Base-by-base conservation (phyloP, 2,113 vertebrate species). In the Deroptyus accipitrinus region DNA sequence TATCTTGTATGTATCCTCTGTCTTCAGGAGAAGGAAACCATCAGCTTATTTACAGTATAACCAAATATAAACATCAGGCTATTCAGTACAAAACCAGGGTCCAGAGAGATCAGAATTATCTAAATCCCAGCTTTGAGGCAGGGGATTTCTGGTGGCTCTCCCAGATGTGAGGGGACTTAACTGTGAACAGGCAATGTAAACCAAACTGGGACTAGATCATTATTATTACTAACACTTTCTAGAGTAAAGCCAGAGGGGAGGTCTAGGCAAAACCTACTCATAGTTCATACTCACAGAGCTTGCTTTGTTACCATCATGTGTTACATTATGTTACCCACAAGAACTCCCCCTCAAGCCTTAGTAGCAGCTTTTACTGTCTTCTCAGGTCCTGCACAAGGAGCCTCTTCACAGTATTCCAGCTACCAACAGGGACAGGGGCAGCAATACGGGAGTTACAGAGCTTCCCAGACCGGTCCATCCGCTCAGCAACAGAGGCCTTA, bases 351-450 rank as follows among this genome's bases (percentile, higher is more conserved):
- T 51, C 5, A 39, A 89, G 52, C 54, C 59, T 62, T 54, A 33
- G 5, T 70, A 30, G 37, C 23, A 49, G 37, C 28, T 57, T 54
- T 78, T 42, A 13, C 49, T 90, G 24, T 83, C 35, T 90, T 63
- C 76, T 16, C 96, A 98, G 98, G 98, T 86, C 98, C 99, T 51
- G 98, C 98, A 78, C 99, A 99, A 95, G 98, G 98, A 92, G 98
- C 98, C 25, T 98, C 99, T 2, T 98, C 99, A 4, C 99, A 99
- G 97, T 99, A 99, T 97, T 97, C 99, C 86, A 98, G 99, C 97
- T 99, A 99, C 97, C 99, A 99, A 86, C 99, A 99, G 93, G 98
- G 98, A 49, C 99, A 99, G 95, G 98, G 98, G 78, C 99, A 99
- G 95, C 99, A 99, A 94, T 99, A 99, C 6, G 98, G 98, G 23